Evolutionary conservation across 2,797 vertebrate genomes (phyloP).

Genomic region (Argyrosomus regius): DNA sequence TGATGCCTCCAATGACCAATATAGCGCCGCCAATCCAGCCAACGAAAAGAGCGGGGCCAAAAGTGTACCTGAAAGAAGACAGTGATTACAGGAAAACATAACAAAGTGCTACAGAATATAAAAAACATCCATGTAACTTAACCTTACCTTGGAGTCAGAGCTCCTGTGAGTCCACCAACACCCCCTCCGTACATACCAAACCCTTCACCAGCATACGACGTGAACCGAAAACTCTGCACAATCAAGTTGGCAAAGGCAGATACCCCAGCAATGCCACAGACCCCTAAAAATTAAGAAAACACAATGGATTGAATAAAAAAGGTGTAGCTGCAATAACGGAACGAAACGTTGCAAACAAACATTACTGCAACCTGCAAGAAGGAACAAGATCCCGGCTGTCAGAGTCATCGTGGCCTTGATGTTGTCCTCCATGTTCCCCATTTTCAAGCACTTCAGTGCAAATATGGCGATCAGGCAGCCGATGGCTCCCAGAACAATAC

Average conservation of each 20-base stretch:
- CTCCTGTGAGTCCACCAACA: slow-evolving; percentile 67
- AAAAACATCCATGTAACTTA: not conserved
- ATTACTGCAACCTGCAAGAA: slow-evolving; percentile 86
- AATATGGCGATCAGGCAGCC: slow-evolving; percentile 89
- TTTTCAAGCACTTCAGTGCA: slow-evolving; percentile 91
- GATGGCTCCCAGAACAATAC: slow-evolving; percentile 88
- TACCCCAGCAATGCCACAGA: slow-evolving; percentile 92
- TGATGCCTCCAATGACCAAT: slow-evolving; percentile 88
- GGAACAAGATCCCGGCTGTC: slow-evolving; percentile 89
- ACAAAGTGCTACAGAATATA: not conserved
- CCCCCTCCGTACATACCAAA: slow-evolving; percentile 18
- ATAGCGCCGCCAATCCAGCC: slow-evolving; percentile 93
- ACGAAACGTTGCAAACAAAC: not conserved
- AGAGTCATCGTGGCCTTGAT: slow-evolving; percentile 94
- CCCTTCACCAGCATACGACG: slow-evolving; percentile 48
- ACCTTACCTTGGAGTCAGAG: slow-evolving; percentile 76
- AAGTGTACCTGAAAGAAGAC: slow-evolving; percentile 88
- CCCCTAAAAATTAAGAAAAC: slow-evolving; percentile 75
- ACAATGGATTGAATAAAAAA: not conserved
- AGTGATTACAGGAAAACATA: not conserved
- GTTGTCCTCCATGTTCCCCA: slow-evolving; percentile 91
- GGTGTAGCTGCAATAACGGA: not conserved
- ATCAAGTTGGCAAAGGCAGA: slow-evolving; percentile 94
- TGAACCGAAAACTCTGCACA: slow-evolving; percentile 91
- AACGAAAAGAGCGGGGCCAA: slow-evolving; percentile 92